Evolutionary conservation across 1,140 invertebrate genomes (phyloP).

Genomic region (Hylaeus volcanicus): DNA sequence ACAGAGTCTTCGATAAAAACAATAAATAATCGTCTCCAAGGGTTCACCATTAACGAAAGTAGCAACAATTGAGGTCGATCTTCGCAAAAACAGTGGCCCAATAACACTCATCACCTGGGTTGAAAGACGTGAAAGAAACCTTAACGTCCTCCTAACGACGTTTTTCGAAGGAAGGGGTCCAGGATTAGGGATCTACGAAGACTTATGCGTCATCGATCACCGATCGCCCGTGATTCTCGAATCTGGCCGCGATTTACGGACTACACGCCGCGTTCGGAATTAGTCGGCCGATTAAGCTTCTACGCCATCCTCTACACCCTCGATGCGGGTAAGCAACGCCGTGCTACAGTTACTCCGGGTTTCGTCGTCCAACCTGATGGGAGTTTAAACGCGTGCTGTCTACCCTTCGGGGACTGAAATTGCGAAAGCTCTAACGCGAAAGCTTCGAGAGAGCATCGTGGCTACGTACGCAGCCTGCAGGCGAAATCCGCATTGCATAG

Average conservation of each 20-base stretch:
- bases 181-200: constrained; percentile 12
- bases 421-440: constrained; percentile 57
- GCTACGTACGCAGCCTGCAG: constrained; percentile 35
- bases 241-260: constrained; percentile 25
- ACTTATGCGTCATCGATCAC: constrained; percentile 53
- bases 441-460: constrained; percentile 38
- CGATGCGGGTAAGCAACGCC: background rate
- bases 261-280: constrained; percentile 50
- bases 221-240: constrained; percentile 36
- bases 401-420: constrained; percentile 50
- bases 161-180: background rate
- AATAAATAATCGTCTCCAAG: no score
- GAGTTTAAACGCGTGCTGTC: constrained; percentile 61
- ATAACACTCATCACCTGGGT: background rate
- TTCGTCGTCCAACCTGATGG: constrained; percentile 56
- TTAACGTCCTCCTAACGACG: background rate
- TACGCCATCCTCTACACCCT: background rate
- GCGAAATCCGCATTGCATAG: constrained; percentile 26
- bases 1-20: no score
- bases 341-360: constrained; percentile 27
- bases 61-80: background rate
- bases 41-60: no score
- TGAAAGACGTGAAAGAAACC: background rate
- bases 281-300: constrained; percentile 68
- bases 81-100: background rate